A percentile compares a stretch with the other conserved stretches of the same genome.
phyloP scores from a whole-genome alignment of 2,797 vertebrate species.

The Vireo griseus region DNA sequence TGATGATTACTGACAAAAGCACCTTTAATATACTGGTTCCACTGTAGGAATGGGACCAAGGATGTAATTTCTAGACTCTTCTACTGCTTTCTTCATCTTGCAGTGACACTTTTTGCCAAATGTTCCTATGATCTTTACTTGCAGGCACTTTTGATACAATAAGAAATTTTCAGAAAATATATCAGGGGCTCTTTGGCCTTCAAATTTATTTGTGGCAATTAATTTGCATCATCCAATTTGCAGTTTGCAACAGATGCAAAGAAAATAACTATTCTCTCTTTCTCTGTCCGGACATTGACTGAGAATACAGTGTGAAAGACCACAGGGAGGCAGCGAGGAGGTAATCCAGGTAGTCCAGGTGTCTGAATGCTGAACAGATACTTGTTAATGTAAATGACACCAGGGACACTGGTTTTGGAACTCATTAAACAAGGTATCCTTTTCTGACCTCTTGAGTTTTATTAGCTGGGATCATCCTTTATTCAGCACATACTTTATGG shows the following conservation, averaged over 20 bases:
- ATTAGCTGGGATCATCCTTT: not conserved
- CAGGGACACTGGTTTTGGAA: conserved; percentile 32
- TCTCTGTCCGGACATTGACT: not conserved
- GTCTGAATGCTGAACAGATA: not conserved
- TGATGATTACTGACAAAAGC: not conserved
- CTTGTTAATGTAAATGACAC: not conserved
- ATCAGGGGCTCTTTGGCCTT: not conserved
- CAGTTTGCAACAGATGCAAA: not conserved
- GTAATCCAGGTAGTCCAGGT: not conserved
- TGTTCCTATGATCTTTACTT: not conserved
- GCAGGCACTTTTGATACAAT: not conserved
- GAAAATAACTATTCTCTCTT: not conserved
- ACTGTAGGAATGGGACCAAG: not conserved
- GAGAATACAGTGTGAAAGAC: not conserved
- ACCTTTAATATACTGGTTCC: not conserved
- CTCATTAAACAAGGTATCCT: not conserved
- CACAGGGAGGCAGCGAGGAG: not conserved
- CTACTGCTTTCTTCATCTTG: not conserved
- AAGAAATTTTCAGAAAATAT: not conserved
- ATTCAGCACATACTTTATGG: not conserved
- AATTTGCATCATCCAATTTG: not conserved
- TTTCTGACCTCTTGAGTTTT: conserved; percentile 21
- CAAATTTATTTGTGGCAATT: not conserved
- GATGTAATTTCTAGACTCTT: not conserved
- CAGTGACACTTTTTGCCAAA: not conserved